Percentiles rank a stretch among this genome's conserved stretches.
Conservation (phyloP, 2,797 vertebrate species). For the Halcyon badia region DNA sequence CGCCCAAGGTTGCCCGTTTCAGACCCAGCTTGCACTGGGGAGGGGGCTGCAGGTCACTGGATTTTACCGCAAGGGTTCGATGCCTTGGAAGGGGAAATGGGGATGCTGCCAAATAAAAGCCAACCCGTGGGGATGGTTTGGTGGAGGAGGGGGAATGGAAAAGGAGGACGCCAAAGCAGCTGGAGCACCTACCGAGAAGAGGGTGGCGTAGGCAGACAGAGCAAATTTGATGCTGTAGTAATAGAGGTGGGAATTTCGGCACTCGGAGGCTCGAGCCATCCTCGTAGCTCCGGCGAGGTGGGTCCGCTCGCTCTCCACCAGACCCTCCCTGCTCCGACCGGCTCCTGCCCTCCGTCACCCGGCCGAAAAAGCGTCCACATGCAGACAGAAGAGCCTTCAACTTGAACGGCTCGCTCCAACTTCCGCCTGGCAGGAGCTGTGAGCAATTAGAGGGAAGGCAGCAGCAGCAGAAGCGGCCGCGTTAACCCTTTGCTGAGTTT, state of each 20-base stretch:
- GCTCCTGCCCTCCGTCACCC: background rate
- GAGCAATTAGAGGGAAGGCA: background rate
- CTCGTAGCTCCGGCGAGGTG: accelerated
- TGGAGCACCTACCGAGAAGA: conserved; percentile 55
- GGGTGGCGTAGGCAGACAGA: conserved; percentile 25
- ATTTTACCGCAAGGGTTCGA: background rate
- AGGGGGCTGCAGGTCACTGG: accelerated
- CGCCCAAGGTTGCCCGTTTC: background rate
- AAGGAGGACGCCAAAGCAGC: background rate
- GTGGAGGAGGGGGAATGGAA: too few relatives aligned
- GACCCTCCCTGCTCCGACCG: background rate
- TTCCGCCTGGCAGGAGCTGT: conserved; percentile 6
- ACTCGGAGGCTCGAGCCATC: background rate
- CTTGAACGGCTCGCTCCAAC: background rate
- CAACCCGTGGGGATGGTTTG: accelerated
- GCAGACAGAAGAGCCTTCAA: background rate
- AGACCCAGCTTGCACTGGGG: accelerated
- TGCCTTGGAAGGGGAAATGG: background rate
- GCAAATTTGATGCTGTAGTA: conserved; percentile 64
- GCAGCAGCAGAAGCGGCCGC: background rate
- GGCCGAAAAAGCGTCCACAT: background rate
- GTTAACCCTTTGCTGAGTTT: background rate
- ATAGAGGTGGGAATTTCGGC: conserved; percentile 16
- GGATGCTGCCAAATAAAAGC: background rate
- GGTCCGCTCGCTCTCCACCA: background rate